These are phyloP conservation scores for Hydriomena furcata DNA, from an alignment of 2,888 invertebrate species.

Conservation along the genomic window DNA sequence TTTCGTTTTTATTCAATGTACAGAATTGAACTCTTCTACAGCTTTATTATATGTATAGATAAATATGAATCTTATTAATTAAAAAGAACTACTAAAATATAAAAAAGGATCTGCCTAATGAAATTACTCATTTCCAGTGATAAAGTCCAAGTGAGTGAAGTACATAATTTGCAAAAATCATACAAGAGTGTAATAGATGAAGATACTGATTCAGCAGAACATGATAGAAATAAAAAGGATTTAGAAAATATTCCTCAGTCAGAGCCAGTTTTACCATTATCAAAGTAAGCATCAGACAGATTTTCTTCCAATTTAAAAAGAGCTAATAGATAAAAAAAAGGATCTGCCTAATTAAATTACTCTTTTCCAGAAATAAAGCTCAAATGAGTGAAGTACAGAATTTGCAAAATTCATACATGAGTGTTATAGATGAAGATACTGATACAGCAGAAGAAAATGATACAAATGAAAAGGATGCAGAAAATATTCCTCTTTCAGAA, in stretches of 20 bases:
- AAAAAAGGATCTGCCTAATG: too few species aligned
- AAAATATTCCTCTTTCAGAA: conserved; percentile 28
- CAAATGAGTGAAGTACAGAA: conserved; percentile 1
- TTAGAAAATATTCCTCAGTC: conserved; percentile 2
- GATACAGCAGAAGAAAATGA: conserved; percentile 8
- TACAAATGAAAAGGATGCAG: background rate
- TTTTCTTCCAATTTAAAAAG: too few species aligned
- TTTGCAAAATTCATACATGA: background rate
- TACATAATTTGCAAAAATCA: background rate
- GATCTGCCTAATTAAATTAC: background rate
- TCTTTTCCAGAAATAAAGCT: conserved; percentile 10
- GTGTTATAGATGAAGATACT: conserved; percentile 15
- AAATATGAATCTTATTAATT: too few species aligned
- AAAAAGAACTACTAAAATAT: too few species aligned
- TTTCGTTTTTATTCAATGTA: too few species aligned
- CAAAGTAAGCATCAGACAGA: conserved; percentile 44
- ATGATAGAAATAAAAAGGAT: background rate
- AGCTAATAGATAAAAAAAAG: too few species aligned
- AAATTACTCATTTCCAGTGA: conserved; percentile 6
- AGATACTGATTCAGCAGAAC: conserved; percentile 12
- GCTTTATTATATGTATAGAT: too few species aligned
- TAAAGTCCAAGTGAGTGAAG: conserved; percentile 4
- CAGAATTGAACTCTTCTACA: too few species aligned
- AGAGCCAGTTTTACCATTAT: conserved; percentile 44
- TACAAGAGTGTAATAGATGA: conserved; percentile 9